These are phyloP conservation scores for Cecidostiba fungosa DNA, from an alignment of 2,888 invertebrate genomes.

Conservation along the genomic window DNA sequence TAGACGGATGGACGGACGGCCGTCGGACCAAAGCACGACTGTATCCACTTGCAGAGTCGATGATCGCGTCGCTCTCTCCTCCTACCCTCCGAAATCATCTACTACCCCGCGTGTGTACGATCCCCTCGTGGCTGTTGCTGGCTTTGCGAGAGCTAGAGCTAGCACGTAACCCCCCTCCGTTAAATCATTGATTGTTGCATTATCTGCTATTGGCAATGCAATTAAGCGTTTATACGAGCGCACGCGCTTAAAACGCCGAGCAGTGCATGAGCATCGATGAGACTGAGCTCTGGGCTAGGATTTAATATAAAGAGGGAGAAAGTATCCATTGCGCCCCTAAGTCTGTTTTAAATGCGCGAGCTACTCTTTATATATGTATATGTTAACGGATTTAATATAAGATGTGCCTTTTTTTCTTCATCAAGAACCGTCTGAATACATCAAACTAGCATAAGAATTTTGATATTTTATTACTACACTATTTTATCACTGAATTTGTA, in stretches of 20 bases:
- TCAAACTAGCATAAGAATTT: no score
- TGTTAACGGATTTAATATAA: no score
- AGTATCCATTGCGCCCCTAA: conserved; percentile 41
- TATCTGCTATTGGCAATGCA: conserved; percentile 80
- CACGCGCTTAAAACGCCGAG: conserved; percentile 40
- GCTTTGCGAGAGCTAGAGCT: conserved; percentile 20
- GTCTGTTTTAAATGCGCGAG: conserved; percentile 41
- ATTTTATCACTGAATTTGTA: no score
- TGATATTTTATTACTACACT: no score
- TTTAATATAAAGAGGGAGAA: conserved; percentile 41
- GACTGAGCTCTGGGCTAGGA: not conserved
- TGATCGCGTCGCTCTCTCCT: not conserved
- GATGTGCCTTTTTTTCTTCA: no score
- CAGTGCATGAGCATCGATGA: not conserved
- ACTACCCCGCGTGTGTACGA: not conserved
- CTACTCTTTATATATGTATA: not conserved
- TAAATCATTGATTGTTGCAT: conserved; percentile 80
- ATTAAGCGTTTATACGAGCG: conserved; percentile 77
- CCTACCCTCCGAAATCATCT: conserved; percentile 29
- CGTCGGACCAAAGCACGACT: conserved; percentile 44
- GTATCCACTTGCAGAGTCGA: conserved; percentile 18
- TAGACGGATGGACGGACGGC: not conserved
- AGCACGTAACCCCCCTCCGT: conserved; percentile 60
- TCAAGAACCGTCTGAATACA: no score
- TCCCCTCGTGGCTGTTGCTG: not conserved